A percentile compares a stretch with the other conserved stretches of the same genome.
phyloP scores from a whole-genome alignment of 2,113 vertebrate genomes.

The Onychostruthus taczanowskii region DNA sequence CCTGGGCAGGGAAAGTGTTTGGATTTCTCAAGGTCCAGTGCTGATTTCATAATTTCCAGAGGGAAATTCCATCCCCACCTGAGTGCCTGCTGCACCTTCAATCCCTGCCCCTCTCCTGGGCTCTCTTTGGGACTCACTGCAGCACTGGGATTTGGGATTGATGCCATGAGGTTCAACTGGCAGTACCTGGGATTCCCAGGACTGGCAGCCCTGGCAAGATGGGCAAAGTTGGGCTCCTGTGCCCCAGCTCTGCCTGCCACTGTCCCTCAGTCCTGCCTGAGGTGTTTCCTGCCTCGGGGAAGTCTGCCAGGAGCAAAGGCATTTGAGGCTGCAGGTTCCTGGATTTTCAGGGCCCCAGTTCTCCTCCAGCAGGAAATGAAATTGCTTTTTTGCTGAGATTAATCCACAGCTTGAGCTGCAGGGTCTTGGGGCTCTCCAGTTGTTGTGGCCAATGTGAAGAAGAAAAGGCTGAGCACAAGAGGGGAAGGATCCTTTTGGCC shows the following conservation, averaged over 20 bases:
- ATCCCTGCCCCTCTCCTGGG: background rate
- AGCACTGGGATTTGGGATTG: background rate
- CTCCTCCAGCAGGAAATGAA: background rate
- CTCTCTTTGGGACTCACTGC: background rate
- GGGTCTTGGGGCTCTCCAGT: background rate
- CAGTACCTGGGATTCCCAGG: background rate
- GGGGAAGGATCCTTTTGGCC: background rate
- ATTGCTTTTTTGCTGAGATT: fast-evolving
- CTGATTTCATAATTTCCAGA: background rate
- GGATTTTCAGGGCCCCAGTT: background rate
- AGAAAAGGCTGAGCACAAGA: background rate
- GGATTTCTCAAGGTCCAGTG: background rate
- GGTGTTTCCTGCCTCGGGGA: background rate
- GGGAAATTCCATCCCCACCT: background rate
- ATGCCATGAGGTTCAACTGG: background rate
- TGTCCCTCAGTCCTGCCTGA: background rate
- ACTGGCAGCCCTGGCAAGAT: background rate
- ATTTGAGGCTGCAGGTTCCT: background rate
- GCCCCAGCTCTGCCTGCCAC: background rate
- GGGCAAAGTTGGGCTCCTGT: background rate
- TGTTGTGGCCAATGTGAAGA: background rate
- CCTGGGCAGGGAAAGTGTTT: background rate
- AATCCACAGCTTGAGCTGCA: background rate
- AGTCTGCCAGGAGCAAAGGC: background rate
- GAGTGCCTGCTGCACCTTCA: background rate